Base-by-base conservation (phyloP, 2,113 vertebrate species). In the Atherinomorus stipes region DNA sequence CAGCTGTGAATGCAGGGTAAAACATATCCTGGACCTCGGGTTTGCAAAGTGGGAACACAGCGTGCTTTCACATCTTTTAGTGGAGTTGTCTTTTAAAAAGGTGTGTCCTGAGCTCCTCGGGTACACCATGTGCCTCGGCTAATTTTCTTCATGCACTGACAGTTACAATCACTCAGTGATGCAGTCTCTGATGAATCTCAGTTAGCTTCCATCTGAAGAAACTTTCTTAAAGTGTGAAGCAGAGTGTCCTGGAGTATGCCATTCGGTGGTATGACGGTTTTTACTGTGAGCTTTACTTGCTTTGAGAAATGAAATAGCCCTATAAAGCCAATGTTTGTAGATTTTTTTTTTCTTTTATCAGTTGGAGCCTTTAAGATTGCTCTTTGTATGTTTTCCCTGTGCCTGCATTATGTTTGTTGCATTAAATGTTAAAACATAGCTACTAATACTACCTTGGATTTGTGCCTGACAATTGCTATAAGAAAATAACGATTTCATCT, bases 11-110 rank as follows among this genome's bases (percentile, higher is more conserved):
- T 65, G 26, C 49, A 73, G 60, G 42, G 47, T 51, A 58, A 19
- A 78, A 70, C 70, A 77, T 85, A 77, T 76, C 64, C 64, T 76
- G 44, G 59, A 62, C n/a, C 65, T 47, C 47, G 67, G 74, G 64
- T 28, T 50, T 60, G 59, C 56, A 63, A 74, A 82, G 74, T 59
- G 77, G 81, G 80, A 68, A 89, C 78, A 81, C 40, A 4, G 72
- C 45, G 69, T 88, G 58, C 75, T 66, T 70, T 78, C 70, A 74
- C 51, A 69, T 84, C 78, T 69, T 51, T 34, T 76, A 54, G 61
- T 34, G 37, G 64, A 52, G 18, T 49, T 42, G 25, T 62, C 64
- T 70, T 65, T 45, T 2, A 19, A 56, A 77, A 74, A 53, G 57
- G 47, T 34, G 10, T 2, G 70, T 34, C 38, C 71, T 60, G 23